These are phyloP conservation scores for Melanargia galathea DNA, from an alignment of 2,888 invertebrate species.

Conservation along the genomic window DNA sequence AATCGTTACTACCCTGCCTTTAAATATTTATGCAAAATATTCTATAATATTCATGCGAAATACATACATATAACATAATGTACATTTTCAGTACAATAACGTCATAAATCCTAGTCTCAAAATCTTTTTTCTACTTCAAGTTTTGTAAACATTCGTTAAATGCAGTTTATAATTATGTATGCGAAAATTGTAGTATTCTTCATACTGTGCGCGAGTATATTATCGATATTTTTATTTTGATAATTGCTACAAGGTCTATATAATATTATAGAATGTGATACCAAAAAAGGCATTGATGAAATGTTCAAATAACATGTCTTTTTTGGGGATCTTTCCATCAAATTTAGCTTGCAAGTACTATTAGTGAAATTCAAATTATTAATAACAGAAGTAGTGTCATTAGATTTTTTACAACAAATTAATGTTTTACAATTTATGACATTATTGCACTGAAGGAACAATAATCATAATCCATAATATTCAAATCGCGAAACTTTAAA, in stretches of 20 bases:
- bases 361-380: too few relatives aligned
- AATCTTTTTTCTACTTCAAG: background rate
- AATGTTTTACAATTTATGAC: background rate
- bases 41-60: background rate
- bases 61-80: background rate
- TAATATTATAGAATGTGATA: too few relatives aligned
- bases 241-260: too few relatives aligned
- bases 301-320: too few relatives aligned
- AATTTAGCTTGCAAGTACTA: too few relatives aligned
- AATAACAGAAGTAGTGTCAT: background rate
- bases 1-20: background rate
- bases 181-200: background rate
- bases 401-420: background rate
- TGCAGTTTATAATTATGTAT: background rate
- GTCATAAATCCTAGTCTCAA: background rate
- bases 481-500: background rate
- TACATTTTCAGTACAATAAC: conserved; percentile 4
- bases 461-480: background rate
- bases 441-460: background rate
- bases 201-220: background rate
- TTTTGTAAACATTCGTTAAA: background rate
- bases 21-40: background rate
- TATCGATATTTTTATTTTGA: background rate
- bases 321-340: too few relatives aligned
- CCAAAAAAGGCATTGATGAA: too few relatives aligned